Evolutionary conservation across 2,888 invertebrate species (phyloP).

Genomic region (Linnaemya vulpina): DNA sequence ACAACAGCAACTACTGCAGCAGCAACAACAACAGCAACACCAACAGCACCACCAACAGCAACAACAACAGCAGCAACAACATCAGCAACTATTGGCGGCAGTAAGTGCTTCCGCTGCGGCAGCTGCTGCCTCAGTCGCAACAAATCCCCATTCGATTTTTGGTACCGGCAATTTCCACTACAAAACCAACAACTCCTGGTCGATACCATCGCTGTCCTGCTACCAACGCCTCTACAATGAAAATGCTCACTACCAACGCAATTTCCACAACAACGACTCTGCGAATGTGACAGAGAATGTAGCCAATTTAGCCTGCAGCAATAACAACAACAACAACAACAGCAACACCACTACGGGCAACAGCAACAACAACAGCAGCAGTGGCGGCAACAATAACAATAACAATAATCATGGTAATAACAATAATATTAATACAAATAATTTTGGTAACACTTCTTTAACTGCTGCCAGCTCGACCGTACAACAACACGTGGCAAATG

Average conservation of each 20-base stretch:
- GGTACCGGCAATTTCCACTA: constrained; percentile 82
- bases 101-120: constrained; percentile 76
- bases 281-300: constrained; percentile 60
- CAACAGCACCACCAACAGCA: constrained; percentile 71
- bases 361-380: constrained; percentile 30
- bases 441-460: constrained; percentile 46
- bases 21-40: constrained; percentile 73
- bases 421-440: constrained; percentile 35
- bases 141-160: constrained; percentile 82
- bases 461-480: constrained; percentile 71
- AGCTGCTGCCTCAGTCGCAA: constrained; percentile 71
- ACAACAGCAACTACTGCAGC: constrained; percentile 74
- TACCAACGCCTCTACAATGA: constrained; percentile 82
- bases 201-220: constrained; percentile 80
- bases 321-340: constrained; percentile 60
- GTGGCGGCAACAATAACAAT: constrained; percentile 2
- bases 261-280: constrained; percentile 74
- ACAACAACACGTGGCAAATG: constrained; percentile 80
- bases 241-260: constrained; percentile 80
- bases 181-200: constrained; percentile 82
- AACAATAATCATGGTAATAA: constrained; percentile 54
- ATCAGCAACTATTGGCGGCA: constrained; percentile 77
- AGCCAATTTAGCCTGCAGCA: constrained; percentile 49
- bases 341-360: constrained; percentile 38
- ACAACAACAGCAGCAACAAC: constrained; percentile 70